phyloP scores from a whole-genome alignment of 2,888 invertebrate genomes.

The Thera britannica region DNA sequence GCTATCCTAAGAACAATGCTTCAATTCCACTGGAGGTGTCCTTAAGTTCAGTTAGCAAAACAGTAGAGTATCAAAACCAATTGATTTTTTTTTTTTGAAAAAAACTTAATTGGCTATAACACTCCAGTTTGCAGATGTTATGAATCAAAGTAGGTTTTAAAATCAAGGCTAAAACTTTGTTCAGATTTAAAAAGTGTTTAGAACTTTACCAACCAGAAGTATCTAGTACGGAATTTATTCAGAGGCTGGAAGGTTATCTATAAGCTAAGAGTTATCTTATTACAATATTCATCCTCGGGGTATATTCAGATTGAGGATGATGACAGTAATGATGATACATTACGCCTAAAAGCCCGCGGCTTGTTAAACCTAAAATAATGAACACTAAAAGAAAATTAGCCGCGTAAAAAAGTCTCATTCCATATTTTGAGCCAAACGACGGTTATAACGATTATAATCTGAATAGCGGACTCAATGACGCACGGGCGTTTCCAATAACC shows the following conservation, averaged over 20 bases:
- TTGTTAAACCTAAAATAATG: constrained; percentile 30
- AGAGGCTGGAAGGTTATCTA: neutral
- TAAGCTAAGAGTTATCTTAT: constrained; percentile 19
- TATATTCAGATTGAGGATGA: constrained; percentile 30
- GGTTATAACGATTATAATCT: constrained; percentile 10
- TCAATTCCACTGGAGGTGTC: neutral
- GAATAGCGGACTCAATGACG: constrained; percentile 13
- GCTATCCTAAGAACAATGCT: neutral
- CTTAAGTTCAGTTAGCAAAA: too few relatives aligned
- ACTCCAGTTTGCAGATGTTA: too few relatives aligned
- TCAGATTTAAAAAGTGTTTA: too few relatives aligned
- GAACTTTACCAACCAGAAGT: neutral
- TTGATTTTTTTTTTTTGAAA: too few relatives aligned
- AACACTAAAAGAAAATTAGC: constrained; percentile 28
- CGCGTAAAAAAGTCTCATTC: constrained; percentile 24
- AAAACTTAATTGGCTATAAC: too few relatives aligned
- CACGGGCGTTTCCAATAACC: constrained; percentile 8
- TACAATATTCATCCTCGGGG: constrained; percentile 25
- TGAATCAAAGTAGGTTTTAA: too few relatives aligned
- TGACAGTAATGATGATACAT: constrained; percentile 34
- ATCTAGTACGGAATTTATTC: neutral
- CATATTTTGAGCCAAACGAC: constrained; percentile 9
- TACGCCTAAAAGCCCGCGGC: constrained; percentile 28
- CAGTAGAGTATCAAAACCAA: too few relatives aligned
- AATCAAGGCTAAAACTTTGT: too few relatives aligned